Conservation (phyloP, 2,113 vertebrate species). For the Leptobrachium ailaonicum region DNA sequence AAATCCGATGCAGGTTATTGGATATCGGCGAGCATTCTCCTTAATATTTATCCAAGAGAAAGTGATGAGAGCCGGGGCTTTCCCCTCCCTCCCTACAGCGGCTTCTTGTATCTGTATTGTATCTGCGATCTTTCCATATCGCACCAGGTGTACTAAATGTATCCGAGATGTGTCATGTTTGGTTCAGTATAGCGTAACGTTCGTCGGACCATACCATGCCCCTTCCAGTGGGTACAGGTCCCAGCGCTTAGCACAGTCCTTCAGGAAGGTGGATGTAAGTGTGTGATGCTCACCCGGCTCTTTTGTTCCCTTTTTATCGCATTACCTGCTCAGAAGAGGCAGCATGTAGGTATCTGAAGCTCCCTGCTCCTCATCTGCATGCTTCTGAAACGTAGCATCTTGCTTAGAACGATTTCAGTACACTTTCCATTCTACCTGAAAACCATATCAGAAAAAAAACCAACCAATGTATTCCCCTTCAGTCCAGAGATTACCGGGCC, state of each 20-base stretch:
- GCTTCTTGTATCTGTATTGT: too few relatives aligned
- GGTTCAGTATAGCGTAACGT: too few relatives aligned
- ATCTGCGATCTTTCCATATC: too few relatives aligned
- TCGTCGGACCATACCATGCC: neutral
- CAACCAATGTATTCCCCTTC: neutral
- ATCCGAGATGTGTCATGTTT: too few relatives aligned
- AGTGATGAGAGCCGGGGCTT: too few relatives aligned
- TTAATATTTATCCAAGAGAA: too few relatives aligned
- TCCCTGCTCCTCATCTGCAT: neutral
- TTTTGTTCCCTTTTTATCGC: constrained; percentile 54
- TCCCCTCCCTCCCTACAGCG: too few relatives aligned
- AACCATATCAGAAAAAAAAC: constrained; percentile 18
- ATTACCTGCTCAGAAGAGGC: constrained; percentile 65
- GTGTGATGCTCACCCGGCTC: neutral
- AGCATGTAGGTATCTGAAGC: constrained; percentile 63
- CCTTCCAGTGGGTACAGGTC: too few relatives aligned
- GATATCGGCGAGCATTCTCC: too few relatives aligned
- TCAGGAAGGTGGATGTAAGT: neutral
- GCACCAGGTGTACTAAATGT: too few relatives aligned
- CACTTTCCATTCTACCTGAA: constrained; percentile 37
- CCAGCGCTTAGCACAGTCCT: too few relatives aligned
- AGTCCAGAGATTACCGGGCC: constrained; percentile 17
- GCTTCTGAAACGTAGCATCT: constrained; percentile 14
- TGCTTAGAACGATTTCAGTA: neutral
- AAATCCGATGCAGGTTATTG: too few relatives aligned